Percentiles rank a stretch among this genome's conserved stretches.
Evolutionary conservation across 2,888 invertebrate species (phyloP).

Genomic region (Lordiphosa andalusiaca): DNA sequence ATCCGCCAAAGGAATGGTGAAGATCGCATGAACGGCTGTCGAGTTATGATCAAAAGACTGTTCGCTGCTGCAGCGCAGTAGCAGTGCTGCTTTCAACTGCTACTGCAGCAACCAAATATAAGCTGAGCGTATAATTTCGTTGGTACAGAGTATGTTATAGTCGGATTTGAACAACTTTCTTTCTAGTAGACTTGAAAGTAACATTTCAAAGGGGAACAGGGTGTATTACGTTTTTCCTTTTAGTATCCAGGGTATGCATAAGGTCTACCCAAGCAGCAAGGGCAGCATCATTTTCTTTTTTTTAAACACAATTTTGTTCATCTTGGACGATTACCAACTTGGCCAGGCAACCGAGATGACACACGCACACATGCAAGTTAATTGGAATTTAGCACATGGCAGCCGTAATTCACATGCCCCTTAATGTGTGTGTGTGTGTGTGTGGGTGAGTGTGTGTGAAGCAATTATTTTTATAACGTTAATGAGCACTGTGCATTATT

Average conservation of each 20-base stretch:
- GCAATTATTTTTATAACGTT: slow-evolving; percentile 75
- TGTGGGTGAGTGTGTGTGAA: slow-evolving; percentile 45
- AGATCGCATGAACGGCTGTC: too few relatives aligned
- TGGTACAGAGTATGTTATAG: too few relatives aligned
- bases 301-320: slow-evolving; percentile 46
- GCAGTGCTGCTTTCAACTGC: too few relatives aligned
- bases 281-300: too few relatives aligned
- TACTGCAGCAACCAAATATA: too few relatives aligned
- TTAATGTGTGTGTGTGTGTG: slow-evolving; percentile 19
- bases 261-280: neutral
- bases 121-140: too few relatives aligned
- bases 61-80: too few relatives aligned
- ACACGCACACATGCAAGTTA: slow-evolving; percentile 47
- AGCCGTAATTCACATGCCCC: slow-evolving; percentile 49
- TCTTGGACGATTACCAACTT: slow-evolving; percentile 65
- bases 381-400: slow-evolving; percentile 72
- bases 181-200: too few relatives aligned
- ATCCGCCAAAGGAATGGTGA: too few relatives aligned
- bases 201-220: neutral
- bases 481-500: slow-evolving; percentile 70
- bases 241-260: slow-evolving; percentile 7
- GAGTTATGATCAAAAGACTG: too few relatives aligned
- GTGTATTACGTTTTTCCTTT: neutral
- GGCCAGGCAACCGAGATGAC: slow-evolving; percentile 37
- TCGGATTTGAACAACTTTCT: too few relatives aligned